Percentiles rank a stretch among this genome's conserved stretches.
These are phyloP conservation scores for Thymelicus acteon DNA, from an alignment of 2,888 invertebrate genomes.

Conservation along the genomic window DNA sequence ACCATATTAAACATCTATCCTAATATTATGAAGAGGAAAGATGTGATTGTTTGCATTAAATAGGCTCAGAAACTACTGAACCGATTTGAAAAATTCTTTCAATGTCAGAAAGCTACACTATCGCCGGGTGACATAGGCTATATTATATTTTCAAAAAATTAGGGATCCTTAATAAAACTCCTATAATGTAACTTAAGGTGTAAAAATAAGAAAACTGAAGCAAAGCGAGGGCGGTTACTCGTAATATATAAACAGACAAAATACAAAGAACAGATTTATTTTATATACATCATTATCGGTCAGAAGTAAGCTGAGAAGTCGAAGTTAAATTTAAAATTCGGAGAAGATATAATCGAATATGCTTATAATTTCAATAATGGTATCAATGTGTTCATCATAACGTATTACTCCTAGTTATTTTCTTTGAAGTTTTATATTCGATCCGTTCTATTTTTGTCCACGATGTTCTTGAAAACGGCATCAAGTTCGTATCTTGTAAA, in stretches of 20 bases:
- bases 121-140: too few species aligned
- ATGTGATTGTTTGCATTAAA: too few species aligned
- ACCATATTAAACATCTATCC: too few species aligned
- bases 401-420: slow-evolving; percentile 44
- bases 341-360: slow-evolving; percentile 20
- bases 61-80: too few species aligned
- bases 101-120: too few species aligned
- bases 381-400: slow-evolving; percentile 54
- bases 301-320: not conserved
- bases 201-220: too few species aligned
- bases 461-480: slow-evolving; percentile 21
- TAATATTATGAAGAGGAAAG: too few species aligned
- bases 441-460: slow-evolving; percentile 43
- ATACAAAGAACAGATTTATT: not conserved
- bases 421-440: slow-evolving; percentile 48
- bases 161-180: too few species aligned
- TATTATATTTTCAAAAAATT: too few species aligned
- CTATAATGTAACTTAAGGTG: too few species aligned
- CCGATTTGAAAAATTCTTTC: too few species aligned
- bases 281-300: not conserved
- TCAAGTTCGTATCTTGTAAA: slow-evolving; percentile 26
- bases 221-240: too few species aligned
- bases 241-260: not conserved
- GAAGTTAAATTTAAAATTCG: slow-evolving; percentile 15
- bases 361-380: slow-evolving; percentile 28